A percentile compares a stretch with the other conserved stretches of the same genome.
phyloP scores from a whole-genome alignment of 1,140 invertebrate species.

The Drosophila pruinosa region DNA sequence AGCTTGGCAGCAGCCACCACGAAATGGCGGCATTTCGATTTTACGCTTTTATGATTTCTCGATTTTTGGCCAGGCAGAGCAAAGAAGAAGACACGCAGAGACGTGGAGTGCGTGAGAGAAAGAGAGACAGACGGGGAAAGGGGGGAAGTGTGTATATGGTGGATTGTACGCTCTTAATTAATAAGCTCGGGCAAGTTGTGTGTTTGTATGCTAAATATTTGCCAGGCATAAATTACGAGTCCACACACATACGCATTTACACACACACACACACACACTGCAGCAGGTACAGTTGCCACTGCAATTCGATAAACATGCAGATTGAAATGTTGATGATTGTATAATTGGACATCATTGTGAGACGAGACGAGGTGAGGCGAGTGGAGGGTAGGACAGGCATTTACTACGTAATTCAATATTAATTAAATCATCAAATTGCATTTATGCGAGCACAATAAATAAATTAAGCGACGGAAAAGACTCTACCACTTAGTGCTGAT shows the following conservation, averaged over 20 bases:
- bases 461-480: slow-evolving; percentile 61
- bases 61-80: slow-evolving; percentile 39
- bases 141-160: not conserved
- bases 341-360: slow-evolving; percentile 50
- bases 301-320: slow-evolving; percentile 34
- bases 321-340: slow-evolving; percentile 65
- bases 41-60: slow-evolving; percentile 80
- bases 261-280: not conserved
- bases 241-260: not conserved
- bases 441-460: slow-evolving; percentile 70
- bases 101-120: not conserved
- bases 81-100: not conserved
- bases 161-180: slow-evolving; percentile 60
- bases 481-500: slow-evolving; percentile 62
- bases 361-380: not conserved
- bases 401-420: slow-evolving; percentile 70
- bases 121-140: slow-evolving; percentile 1
- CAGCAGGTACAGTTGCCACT: slow-evolving; percentile 59
- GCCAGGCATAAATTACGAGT: slow-evolving; percentile 68
- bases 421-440: slow-evolving; percentile 80
- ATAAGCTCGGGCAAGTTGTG: slow-evolving; percentile 59
- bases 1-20: slow-evolving; percentile 67
- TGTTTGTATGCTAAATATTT: slow-evolving; percentile 77
- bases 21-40: slow-evolving; percentile 75
- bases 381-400: not conserved